These are phyloP conservation scores for Radopholus similis DNA, from an alignment of 1,140 invertebrate species.

Conservation along the genomic window DNA sequence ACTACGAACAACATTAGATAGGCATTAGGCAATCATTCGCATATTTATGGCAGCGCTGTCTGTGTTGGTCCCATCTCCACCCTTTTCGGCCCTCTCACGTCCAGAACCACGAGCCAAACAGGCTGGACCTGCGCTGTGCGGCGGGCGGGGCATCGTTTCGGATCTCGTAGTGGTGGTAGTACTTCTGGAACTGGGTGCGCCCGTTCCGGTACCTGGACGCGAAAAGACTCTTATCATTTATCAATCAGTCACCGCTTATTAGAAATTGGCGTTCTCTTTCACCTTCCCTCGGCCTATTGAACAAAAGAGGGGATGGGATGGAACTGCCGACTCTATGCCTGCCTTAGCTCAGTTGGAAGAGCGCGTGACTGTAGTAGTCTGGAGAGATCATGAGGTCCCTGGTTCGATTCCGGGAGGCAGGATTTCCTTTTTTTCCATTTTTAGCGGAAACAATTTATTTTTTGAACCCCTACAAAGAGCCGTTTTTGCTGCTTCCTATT, in stretches of 20 bases:
- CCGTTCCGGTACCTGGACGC: neutral
- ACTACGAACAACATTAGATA: neutral
- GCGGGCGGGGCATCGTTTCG: conserved; percentile 6
- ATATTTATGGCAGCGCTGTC: neutral
- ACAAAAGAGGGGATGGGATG: too few species aligned
- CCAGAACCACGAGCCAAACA: conserved; percentile 20
- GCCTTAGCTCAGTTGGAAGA: too few species aligned
- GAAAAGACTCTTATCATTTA: neutral
- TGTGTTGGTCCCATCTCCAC: neutral
- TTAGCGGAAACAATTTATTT: neutral
- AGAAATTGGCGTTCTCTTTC: too few species aligned
- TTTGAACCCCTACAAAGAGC: neutral
- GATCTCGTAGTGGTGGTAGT: conserved; percentile 16
- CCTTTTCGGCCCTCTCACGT: neutral
- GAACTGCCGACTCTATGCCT: too few species aligned
- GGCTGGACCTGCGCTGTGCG: neutral
- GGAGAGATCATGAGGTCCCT: too few species aligned
- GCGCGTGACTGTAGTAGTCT: neutral
- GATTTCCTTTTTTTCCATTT: neutral
- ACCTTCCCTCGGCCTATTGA: too few species aligned
- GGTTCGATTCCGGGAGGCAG: neutral
- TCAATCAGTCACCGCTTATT: neutral
- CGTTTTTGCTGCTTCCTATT: neutral
- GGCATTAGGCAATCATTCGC: neutral
- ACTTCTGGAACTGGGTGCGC: neutral